These are phyloP conservation scores for Conomelus anceps DNA, from an alignment of 2,888 invertebrate species.

Conservation along the genomic window DNA sequence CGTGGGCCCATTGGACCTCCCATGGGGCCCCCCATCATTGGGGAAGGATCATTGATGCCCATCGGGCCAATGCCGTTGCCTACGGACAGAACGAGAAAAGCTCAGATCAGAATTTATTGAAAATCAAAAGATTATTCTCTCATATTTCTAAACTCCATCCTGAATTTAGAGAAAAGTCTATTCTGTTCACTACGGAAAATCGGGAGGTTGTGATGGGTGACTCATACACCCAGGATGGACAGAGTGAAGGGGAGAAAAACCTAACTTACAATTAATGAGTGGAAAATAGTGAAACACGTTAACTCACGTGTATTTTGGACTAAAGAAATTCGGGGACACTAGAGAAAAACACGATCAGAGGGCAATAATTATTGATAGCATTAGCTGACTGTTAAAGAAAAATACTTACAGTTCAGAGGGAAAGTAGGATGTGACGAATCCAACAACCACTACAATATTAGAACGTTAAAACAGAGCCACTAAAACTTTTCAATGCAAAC, in stretches of 20 bases:
- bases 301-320: too few species aligned
- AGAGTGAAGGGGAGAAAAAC: too few species aligned
- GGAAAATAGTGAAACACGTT: background rate
- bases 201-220: too few species aligned
- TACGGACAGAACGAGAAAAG: background rate
- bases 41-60: conserved; percentile 26
- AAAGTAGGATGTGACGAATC: background rate
- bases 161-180: background rate
- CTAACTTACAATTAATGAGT: too few species aligned
- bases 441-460: background rate
- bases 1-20: conserved; percentile 1
- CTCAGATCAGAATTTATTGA: background rate
- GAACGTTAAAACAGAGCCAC: background rate
- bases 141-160: background rate
- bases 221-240: too few species aligned
- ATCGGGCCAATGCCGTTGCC: conserved; percentile 20
- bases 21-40: background rate
- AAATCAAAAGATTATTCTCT: background rate
- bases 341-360: background rate
- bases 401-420: background rate
- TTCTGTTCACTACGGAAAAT: background rate
- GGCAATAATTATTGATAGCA: background rate
- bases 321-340: too few species aligned
- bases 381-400: too few species aligned
- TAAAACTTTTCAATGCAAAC: background rate